These are phyloP conservation scores for Zosterops lateralis DNA, from an alignment of 2,113 vertebrate genomes.

Conservation along the genomic window DNA sequence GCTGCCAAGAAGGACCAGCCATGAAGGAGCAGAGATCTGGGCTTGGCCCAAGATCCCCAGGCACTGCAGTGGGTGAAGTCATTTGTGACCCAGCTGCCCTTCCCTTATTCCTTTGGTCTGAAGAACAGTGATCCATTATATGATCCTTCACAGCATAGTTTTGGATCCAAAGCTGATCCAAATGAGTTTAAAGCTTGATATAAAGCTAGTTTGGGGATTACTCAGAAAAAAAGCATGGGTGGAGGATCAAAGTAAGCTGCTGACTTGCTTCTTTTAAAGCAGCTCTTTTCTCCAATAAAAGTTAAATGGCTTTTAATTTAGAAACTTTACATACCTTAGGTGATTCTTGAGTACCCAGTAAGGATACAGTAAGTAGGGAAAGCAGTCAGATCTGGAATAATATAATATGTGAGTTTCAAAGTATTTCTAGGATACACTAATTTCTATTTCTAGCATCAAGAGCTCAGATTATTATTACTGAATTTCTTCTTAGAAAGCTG, in stretches of 20 bases:
- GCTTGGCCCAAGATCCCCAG: neutral
- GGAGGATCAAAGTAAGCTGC: neutral
- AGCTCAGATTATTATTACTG: neutral
- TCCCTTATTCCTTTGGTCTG: neutral
- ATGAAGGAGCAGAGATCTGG: neutral
- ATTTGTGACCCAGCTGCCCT: neutral
- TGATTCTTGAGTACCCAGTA: neutral
- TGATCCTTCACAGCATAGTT: neutral
- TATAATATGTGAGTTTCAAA: neutral
- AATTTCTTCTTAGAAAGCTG: neutral
- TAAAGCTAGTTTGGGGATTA: neutral
- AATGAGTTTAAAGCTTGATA: neutral
- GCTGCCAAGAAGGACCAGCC: neutral
- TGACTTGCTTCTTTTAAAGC: neutral
- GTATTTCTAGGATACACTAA: neutral
- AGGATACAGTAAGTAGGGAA: neutral
- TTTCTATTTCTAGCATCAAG: neutral
- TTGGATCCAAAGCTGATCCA: neutral
- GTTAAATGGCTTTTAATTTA: neutral
- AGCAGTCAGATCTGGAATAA: neutral
- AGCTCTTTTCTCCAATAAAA: neutral
- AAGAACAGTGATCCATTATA: neutral
- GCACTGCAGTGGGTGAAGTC: neutral
- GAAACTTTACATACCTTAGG: neutral
- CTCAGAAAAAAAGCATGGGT: accelerated